Evolutionary conservation across 1,140 invertebrate species (phyloP), one percentile per base, ranked within the genome.

Genomic region (Drosophila nikananu): DNA sequence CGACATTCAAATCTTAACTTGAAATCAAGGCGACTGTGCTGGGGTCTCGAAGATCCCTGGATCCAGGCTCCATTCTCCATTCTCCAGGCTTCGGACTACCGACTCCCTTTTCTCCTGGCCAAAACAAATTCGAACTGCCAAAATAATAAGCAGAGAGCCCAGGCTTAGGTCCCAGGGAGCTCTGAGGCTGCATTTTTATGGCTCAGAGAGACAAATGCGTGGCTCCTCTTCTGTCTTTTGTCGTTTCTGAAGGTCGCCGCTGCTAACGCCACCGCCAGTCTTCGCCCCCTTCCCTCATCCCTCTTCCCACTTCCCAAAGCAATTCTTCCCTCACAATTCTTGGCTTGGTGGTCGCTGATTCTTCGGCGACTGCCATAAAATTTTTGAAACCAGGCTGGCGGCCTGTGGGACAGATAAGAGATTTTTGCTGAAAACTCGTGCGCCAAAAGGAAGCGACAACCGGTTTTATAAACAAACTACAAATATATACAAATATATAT

Each of bases 1-100:
- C 23, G 23, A 90, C 90, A 91, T 91, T 91, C 90, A 91, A 91
- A 91, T 91, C 90, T 91, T 91, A 91, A 91, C 90, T 92, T 61
- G 84, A 91, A 91, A 91, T 91, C 90, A 91, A 91, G 71, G 66
- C 60, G 46, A 63, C 54, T 17, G 54, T 44, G 25, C 23, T 58
- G 25, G 55, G 55, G 55, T 41, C 25, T 55, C 32, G 52, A 12
- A 35, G 52, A 21, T 55, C 32, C 52, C 37, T 35, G 52, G 13
- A 13, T 15, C 19, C 39, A 10, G 25, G 17, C 48, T 25, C 9
- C 48, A 13, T 12, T 10, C 5, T 19, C 5, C 17, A 2, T 15
- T 25, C 25, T 19, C 5, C 42, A 2, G 21, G 39, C 25, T 19
- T 10, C 25, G 3, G 23, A 30, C 49, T 48, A n/a, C 4, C 6